Evolutionary conservation across 2,888 invertebrate genomes (phyloP).

Genomic region (Ectemnius lituratus): DNA sequence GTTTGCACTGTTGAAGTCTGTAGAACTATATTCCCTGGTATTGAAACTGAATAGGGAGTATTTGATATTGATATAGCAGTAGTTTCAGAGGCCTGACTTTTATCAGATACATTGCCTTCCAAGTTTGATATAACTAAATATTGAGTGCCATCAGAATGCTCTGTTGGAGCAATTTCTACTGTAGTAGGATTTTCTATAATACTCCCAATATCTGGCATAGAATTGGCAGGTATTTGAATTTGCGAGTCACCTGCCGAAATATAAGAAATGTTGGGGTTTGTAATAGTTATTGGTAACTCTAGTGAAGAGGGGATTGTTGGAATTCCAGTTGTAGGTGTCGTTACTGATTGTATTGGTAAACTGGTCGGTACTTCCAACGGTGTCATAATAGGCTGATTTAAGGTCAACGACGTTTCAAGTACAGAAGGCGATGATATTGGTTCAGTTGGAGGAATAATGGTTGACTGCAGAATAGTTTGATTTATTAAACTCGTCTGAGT

Average conservation of each 20-base stretch:
- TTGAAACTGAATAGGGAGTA: slow-evolving; percentile 70
- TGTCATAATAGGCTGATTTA: slow-evolving; percentile 91
- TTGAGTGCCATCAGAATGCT: slow-evolving; percentile 64
- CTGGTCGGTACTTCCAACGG: slow-evolving; percentile 85
- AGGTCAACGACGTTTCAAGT: slow-evolving; percentile 86
- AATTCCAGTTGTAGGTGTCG: slow-evolving; percentile 72
- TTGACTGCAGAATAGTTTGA: slow-evolving; percentile 79
- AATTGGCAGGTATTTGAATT: slow-evolving; percentile 67
- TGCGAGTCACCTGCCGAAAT: slow-evolving; percentile 63
- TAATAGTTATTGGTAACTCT: slow-evolving; percentile 87
- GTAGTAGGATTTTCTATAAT: slow-evolving; percentile 61
- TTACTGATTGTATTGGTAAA: slow-evolving; percentile 74
- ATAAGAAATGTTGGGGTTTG: slow-evolving; percentile 84
- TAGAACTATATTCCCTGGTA: slow-evolving; percentile 66
- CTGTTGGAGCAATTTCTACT: slow-evolving; percentile 48
- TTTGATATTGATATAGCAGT: slow-evolving; percentile 54
- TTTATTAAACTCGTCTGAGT: slow-evolving; percentile 82
- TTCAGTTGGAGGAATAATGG: slow-evolving; percentile 80
- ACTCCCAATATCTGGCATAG: slow-evolving; percentile 73
- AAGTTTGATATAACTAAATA: slow-evolving; percentile 67
- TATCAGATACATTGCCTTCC: slow-evolving; percentile 59
- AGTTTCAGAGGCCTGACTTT: slow-evolving; percentile 52
- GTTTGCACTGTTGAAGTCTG: slow-evolving; percentile 66
- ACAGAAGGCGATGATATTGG: slow-evolving; percentile 82
- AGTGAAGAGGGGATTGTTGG: slow-evolving; percentile 84